These are phyloP conservation scores for Oceanodroma leucorhoa DNA, from an alignment of 2,797 vertebrate genomes.

Conservation along the genomic window DNA sequence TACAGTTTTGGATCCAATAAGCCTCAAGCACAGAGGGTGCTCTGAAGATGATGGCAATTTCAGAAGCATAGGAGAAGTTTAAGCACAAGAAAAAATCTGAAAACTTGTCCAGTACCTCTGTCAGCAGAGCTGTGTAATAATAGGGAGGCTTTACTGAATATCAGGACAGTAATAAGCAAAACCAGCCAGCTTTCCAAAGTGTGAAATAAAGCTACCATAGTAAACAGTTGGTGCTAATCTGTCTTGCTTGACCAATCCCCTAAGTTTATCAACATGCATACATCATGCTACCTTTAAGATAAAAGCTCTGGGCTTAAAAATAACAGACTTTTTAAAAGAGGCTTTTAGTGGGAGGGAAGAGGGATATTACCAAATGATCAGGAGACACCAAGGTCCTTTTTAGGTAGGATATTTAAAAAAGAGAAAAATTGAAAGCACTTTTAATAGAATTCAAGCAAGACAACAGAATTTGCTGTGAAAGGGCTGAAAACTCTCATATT, in stretches of 20 bases:
- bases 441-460: not conserved
- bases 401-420: not conserved
- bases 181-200: not conserved
- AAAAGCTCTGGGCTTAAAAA: not conserved
- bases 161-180: not conserved
- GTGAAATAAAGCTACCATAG: not conserved
- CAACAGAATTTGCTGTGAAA: not conserved
- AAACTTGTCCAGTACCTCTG: not conserved
- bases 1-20: not conserved
- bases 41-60: not conserved
- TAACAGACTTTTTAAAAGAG: not conserved
- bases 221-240: not conserved
- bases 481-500: fast-evolving
- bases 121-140: not conserved
- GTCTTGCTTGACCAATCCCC: not conserved
- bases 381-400: not conserved
- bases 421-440: not conserved
- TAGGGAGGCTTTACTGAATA: not conserved
- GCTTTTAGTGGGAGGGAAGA: not conserved
- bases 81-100: not conserved
- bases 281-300: not conserved
- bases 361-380: not conserved
- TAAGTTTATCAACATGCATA: not conserved
- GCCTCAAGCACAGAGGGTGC: not conserved
- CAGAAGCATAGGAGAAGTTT: not conserved